Percentiles rank a stretch among this genome's conserved stretches.
Conservation (phyloP, 1,140 invertebrate genomes). For the Drosophila mojavensis region DNA sequence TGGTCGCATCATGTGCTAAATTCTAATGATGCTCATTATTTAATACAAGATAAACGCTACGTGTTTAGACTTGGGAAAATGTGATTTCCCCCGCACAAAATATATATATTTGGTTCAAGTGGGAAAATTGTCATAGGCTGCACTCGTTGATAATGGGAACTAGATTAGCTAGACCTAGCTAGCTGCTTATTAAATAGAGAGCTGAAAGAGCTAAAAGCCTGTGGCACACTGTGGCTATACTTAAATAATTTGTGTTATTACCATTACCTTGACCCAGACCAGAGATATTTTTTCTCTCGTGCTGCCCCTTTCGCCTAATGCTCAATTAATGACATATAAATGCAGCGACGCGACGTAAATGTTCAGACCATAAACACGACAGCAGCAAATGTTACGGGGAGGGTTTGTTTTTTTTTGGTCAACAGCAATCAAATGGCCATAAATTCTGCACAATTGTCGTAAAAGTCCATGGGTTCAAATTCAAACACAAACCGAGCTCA, state of each 20-base stretch:
- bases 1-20: conserved; percentile 53
- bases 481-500: too few relatives aligned
- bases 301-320: conserved; percentile 27
- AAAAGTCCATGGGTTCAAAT: conserved; percentile 4
- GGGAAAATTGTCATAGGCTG: conserved; percentile 12
- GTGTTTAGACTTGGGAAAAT: conserved; percentile 40
- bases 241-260: neutral
- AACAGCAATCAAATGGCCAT: conserved; percentile 51
- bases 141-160: conserved; percentile 20
- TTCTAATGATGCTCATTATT: conserved; percentile 61
- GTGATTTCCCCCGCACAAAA: neutral
- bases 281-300: neutral
- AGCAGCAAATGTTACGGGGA: conserved; percentile 3
- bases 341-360: conserved; percentile 17
- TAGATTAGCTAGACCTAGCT: conserved; percentile 15
- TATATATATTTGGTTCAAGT: conserved; percentile 28
- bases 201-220: neutral
- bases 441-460: conserved; percentile 45
- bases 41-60: conserved; percentile 58
- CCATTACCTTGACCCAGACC: conserved; percentile 23
- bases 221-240: neutral
- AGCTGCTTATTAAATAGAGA: neutral
- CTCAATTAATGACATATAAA: conserved; percentile 53
- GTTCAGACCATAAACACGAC: conserved; percentile 37
- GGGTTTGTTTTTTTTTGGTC: conserved; percentile 6